Percentiles rank a stretch among this genome's conserved stretches.
Evolutionary conservation across 1,140 invertebrate genomes (phyloP).

Genomic region (Sitophilus oryzae): DNA sequence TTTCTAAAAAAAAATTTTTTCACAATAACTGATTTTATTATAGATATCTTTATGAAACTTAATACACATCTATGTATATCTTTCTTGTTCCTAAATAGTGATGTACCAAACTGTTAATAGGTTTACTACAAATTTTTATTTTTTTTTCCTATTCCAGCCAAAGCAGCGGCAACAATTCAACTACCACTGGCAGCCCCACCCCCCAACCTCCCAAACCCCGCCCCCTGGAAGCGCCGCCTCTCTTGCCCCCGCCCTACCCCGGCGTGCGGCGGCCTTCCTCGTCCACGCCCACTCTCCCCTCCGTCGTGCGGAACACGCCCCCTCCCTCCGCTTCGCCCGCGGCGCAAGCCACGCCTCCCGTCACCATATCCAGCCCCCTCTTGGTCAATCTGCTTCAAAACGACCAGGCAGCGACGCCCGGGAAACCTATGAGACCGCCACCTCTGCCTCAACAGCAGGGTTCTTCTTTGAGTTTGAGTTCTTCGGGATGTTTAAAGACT

Average conservation of each 20-base stretch:
- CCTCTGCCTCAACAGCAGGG: constrained; percentile 11
- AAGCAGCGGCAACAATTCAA: constrained; percentile 8
- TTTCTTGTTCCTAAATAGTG: too few species aligned
- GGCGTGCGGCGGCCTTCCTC: constrained; percentile 24
- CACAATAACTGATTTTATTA: too few species aligned
- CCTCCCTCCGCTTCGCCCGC: constrained; percentile 77
- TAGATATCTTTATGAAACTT: too few species aligned
- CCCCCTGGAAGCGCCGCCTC: constrained; percentile 7
- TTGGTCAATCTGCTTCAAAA: constrained; percentile 88
- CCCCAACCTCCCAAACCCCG: constrained; percentile 1
- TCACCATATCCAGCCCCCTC: constrained; percentile 79
- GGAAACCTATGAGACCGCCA: constrained; percentile 12
- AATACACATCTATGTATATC: too few species aligned
- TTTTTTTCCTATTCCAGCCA: constrained; percentile 6
- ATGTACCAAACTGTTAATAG: neutral
- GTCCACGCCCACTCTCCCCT: constrained; percentile 48
- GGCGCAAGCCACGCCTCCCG: constrained; percentile 48
- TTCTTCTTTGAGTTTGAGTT: constrained; percentile 2
- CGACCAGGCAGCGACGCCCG: constrained; percentile 50
- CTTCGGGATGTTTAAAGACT: constrained; percentile 2
- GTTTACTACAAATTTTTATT: neutral
- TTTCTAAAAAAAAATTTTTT: too few species aligned
- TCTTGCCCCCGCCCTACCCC: constrained; percentile 27
- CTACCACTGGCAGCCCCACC: constrained; percentile 11
- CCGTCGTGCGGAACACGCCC: constrained; percentile 77